Conservation (phyloP, 2,888 invertebrate genomes). For the Lysandra coridon region DNA sequence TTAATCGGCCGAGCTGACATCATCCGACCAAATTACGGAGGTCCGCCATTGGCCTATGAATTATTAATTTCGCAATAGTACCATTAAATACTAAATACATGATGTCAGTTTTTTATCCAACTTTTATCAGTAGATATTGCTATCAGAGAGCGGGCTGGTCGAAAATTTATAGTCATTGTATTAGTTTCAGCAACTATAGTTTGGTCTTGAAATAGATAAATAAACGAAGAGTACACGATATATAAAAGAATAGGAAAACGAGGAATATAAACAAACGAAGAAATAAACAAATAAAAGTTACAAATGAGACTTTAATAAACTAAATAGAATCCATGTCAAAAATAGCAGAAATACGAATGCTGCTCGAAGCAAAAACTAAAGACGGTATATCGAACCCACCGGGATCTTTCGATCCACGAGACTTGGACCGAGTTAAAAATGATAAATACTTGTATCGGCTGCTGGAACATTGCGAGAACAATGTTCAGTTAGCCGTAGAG, state of each 20-base stretch:
- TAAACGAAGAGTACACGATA: too few relatives aligned
- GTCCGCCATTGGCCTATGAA: background rate
- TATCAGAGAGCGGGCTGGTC: background rate
- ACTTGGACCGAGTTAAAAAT: slow-evolving; percentile 84
- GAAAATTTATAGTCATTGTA: background rate
- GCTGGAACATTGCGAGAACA: slow-evolving; percentile 85
- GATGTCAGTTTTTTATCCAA: background rate
- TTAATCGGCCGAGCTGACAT: too few relatives aligned
- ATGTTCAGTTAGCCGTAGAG: slow-evolving; percentile 83
- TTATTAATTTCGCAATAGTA: background rate
- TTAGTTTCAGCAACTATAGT: background rate
- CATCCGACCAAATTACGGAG: too few relatives aligned
- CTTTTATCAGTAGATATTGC: background rate
- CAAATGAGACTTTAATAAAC: too few relatives aligned
- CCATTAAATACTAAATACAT: background rate
- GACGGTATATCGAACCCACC: slow-evolving; percentile 53
- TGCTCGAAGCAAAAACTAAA: slow-evolving; percentile 60
- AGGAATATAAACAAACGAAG: too few relatives aligned
- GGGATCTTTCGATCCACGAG: slow-evolving; percentile 82
- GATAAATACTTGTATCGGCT: slow-evolving; percentile 88
- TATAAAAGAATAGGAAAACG: too few relatives aligned
- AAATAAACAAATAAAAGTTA: too few relatives aligned
- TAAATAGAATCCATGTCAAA: slow-evolving; percentile 55
- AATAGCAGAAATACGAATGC: slow-evolving; percentile 57
- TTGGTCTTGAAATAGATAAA: background rate